A percentile compares a stretch with the other conserved stretches of the same genome.
Conservation (phyloP, 2,888 invertebrate genomes). For the Tenthredo distinguenda region DNA sequence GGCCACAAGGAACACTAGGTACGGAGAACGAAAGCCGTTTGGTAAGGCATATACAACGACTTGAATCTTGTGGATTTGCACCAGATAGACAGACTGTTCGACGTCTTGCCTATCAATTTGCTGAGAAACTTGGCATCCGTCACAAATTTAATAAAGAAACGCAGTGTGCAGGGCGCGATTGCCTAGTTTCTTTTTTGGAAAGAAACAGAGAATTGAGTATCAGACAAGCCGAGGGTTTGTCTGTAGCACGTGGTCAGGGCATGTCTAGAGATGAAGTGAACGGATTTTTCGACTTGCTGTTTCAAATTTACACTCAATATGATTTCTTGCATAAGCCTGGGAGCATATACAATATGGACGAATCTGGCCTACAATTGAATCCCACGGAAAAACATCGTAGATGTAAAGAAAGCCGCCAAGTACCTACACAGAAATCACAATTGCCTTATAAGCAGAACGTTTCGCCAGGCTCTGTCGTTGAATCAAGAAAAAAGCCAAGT, state of each 20-base stretch:
- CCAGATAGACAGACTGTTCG: constrained; percentile 12
- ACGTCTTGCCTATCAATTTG: constrained; percentile 11
- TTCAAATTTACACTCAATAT: background rate
- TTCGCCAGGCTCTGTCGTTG: too few relatives aligned
- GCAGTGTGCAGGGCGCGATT: constrained; percentile 4
- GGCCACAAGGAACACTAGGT: constrained; percentile 6
- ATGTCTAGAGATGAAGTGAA: background rate
- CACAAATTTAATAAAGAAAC: background rate
- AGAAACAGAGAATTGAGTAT: background rate
- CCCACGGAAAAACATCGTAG: too few relatives aligned
- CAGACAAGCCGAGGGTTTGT: background rate
- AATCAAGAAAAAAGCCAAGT: too few relatives aligned
- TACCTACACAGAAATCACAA: too few relatives aligned
- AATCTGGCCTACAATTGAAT: constrained; percentile 72
- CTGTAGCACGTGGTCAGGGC: background rate
- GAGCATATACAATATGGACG: constrained; percentile 73
- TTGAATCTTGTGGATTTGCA: constrained; percentile 12
- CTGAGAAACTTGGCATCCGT: background rate
- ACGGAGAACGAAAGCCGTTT: background rate
- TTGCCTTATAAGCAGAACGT: too few relatives aligned
- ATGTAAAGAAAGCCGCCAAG: too few relatives aligned
- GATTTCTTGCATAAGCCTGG: constrained; percentile 58
- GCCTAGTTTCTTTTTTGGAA: background rate
- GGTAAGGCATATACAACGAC: constrained; percentile 3
- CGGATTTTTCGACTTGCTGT: background rate